Evolutionary conservation across 2,797 vertebrate genomes (phyloP), one percentile per base, ranked within the genome.

Genomic region (Craterocephalus amniculus): DNA sequence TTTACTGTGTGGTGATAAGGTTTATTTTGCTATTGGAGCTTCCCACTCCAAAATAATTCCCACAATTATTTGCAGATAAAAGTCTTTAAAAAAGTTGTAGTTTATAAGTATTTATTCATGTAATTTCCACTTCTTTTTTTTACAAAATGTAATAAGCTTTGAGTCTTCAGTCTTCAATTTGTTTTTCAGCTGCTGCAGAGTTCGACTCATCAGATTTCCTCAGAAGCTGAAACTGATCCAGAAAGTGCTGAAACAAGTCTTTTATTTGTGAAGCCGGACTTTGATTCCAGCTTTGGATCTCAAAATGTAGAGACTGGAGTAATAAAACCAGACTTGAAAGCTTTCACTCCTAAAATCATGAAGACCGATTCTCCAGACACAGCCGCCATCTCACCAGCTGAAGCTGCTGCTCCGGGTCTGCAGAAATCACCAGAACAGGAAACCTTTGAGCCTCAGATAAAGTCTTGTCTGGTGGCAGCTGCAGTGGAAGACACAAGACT

Each of bases 401-500:
- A 54, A 32, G 22, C 49, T 29, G 29, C 66, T 36, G 29, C 36
- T 22, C 9, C 35, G 6, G 49, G 74, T 22, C 61, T 6, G 12
- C 40, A 26, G 4, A 55, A 49, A 38, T 54, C 70, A 24, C 35
- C 36, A 18, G 7, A 52, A 38, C 51, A n/a, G 27, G 61, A 79
- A 76, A 1, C n/a, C 0, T 10, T 20, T 0, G 10, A 61, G 52
- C 1, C 26, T 32, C 43, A 11, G 1, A 4, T 13, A 11, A 43
- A 64, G 56, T n/a, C 61, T 4, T 16, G 24, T 49, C 76, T 58
- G 48, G 10, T 76, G 24, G 73, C 32, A 48, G 62, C 78, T 18
- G 63, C 51, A 24, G 34, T 55, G 1, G 85, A 76, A 56, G 78
- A 83, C 29, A 87, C 83, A 0, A 66, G 74, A 27, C 34, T 73